Evolutionary conservation across 2,113 vertebrate species (phyloP).

Genomic region (Perccottus glenii): DNA sequence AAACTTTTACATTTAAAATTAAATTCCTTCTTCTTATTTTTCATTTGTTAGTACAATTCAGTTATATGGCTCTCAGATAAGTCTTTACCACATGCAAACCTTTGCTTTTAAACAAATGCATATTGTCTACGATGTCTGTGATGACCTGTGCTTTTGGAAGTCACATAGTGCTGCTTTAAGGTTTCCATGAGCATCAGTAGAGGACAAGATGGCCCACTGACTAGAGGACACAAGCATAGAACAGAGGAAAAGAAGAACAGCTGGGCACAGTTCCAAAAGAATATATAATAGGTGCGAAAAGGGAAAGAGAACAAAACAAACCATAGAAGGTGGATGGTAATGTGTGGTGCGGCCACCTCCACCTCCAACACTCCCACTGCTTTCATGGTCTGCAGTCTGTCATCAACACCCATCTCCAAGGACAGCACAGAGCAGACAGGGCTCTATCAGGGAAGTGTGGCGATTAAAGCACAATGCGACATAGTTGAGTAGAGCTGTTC

Average conservation of each 20-base stretch:
- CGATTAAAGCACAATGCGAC: slow-evolving; percentile 75
- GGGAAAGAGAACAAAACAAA: slow-evolving; percentile 63
- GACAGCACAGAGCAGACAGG: slow-evolving; percentile 38
- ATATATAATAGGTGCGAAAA: slow-evolving; percentile 63
- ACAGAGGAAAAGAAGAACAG: slow-evolving; percentile 20
- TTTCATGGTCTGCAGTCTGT: slow-evolving; percentile 66
- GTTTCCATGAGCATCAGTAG: not conserved
- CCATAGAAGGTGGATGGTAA: slow-evolving; percentile 60
- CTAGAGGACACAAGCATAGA: slow-evolving; percentile 33
- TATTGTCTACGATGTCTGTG: too few species aligned
- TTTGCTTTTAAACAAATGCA: too few species aligned
- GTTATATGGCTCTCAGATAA: too few species aligned
- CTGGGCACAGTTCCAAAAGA: slow-evolving; percentile 17
- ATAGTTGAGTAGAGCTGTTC: slow-evolving; percentile 84
- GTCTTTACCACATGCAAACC: too few species aligned
- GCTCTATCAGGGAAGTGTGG: slow-evolving; percentile 70
- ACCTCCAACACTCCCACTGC: slow-evolving; percentile 66
- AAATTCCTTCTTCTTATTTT: too few species aligned
- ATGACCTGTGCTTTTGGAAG: too few species aligned
- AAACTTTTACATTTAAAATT: too few species aligned
- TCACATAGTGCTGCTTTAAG: not conserved
- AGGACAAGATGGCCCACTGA: not conserved
- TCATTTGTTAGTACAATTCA: too few species aligned
- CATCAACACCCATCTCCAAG: slow-evolving; percentile 66
- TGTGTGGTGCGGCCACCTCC: slow-evolving; percentile 64